phyloP scores from a whole-genome alignment of 2,888 invertebrate species.

The Cremastinae sp. region DNA sequence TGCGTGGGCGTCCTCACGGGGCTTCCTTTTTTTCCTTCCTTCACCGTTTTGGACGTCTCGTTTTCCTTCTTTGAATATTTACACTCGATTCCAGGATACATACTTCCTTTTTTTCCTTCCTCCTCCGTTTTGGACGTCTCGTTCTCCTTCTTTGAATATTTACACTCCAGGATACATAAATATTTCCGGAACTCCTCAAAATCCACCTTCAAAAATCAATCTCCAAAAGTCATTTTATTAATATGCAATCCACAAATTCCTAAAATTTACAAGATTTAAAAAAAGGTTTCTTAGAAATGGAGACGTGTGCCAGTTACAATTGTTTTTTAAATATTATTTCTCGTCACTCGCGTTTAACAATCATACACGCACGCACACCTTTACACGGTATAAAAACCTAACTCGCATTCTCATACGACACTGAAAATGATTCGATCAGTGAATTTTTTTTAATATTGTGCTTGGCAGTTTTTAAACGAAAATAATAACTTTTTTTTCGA shows the following conservation, averaged over 20 bases:
- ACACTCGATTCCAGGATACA: neutral
- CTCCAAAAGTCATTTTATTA: slow-evolving; percentile 68
- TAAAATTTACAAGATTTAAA: slow-evolving; percentile 68
- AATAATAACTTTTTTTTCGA: slow-evolving; percentile 3
- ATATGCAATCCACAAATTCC: slow-evolving; percentile 70
- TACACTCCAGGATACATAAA: too few relatives aligned
- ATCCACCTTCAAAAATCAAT: too few relatives aligned
- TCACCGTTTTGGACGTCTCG: neutral
- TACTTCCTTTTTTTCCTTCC: neutral
- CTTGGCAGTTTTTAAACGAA: slow-evolving; percentile 38
- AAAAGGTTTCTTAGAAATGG: slow-evolving; percentile 51
- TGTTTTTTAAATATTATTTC: slow-evolving; percentile 54
- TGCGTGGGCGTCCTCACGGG: slow-evolving; percentile 57
- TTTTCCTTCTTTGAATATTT: neutral
- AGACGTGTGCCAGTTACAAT: slow-evolving; percentile 30
- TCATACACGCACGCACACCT: slow-evolving; percentile 35
- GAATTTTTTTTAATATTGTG: slow-evolving; percentile 57
- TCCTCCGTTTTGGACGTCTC: neutral
- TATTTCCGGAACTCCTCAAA: too few relatives aligned
- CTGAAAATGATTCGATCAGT: slow-evolving; percentile 10
- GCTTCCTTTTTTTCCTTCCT: neutral
- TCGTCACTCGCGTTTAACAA: slow-evolving; percentile 30
- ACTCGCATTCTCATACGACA: slow-evolving; percentile 62
- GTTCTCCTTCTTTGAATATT: too few relatives aligned
- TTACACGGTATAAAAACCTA: slow-evolving; percentile 71